phyloP scores from a whole-genome alignment of 2,113 vertebrate genomes.

The Gila orcuttii region DNA sequence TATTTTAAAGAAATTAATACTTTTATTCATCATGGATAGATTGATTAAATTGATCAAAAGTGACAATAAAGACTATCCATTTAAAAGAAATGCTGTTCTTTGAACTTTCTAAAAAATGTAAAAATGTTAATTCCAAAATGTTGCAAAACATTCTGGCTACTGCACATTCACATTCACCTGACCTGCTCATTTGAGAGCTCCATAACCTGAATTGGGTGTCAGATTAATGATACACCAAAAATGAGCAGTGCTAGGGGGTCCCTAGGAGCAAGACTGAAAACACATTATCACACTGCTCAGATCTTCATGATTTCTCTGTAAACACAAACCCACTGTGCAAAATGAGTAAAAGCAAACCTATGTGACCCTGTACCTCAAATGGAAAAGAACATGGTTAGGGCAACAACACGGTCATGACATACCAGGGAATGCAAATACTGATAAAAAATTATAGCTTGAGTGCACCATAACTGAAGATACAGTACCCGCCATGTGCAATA shows the following conservation, averaged over 20 bases:
- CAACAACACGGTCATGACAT: background rate
- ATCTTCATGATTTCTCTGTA: background rate
- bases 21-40: no score
- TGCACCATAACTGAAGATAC: background rate
- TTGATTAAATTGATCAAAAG: no score
- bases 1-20: no score
- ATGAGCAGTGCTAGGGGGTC: background rate
- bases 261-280: background rate
- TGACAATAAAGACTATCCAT: no score
- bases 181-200: background rate
- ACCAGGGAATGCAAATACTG: background rate
- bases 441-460: background rate
- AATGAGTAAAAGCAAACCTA: background rate
- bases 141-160: background rate
- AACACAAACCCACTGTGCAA: conserved; percentile 1
- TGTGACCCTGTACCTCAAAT: background rate
- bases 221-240: background rate
- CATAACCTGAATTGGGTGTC: background rate
- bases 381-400: background rate
- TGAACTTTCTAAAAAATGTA: no score
- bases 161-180: background rate
- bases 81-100: no score
- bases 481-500: background rate
- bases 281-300: background rate
- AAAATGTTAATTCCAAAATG: no score